Percentiles rank a stretch among this genome's conserved stretches.
Evolutionary conservation across 2,113 vertebrate genomes (phyloP).

Genomic region (Vicugna pacos): DNA sequence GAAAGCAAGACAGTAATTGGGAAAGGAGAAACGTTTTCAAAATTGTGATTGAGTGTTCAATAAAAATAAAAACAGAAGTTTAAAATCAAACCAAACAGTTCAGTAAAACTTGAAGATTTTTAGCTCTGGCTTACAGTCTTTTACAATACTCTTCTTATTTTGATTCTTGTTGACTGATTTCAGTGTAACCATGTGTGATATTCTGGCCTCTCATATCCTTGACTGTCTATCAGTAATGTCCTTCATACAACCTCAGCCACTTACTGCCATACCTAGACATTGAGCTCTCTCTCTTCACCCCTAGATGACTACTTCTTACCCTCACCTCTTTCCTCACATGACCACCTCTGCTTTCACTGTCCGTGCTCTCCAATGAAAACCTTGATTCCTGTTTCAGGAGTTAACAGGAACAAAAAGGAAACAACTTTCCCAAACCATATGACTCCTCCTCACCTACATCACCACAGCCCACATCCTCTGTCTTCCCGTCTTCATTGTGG

Average conservation of each 20-base stretch:
- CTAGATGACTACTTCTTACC: background rate
- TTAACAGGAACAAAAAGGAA: background rate
- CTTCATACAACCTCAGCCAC: background rate
- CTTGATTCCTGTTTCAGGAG: background rate
- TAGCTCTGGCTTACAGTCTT: background rate
- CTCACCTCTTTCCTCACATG: background rate
- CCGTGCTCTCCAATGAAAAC: background rate
- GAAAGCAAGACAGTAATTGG: background rate
- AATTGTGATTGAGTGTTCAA: background rate
- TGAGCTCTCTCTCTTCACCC: background rate
- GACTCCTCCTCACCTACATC: rapidly evolving
- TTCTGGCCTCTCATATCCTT: background rate
- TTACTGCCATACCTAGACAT: background rate
- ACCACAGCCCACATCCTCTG: background rate
- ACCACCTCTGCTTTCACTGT: background rate
- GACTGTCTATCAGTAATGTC: background rate
- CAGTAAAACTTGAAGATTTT: slow-evolving; percentile 34
- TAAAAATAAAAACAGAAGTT: slow-evolving; percentile 35
- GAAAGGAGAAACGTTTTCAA: background rate
- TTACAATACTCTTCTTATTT: background rate
- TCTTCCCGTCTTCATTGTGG: background rate
- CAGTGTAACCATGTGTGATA: background rate
- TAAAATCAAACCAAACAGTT: background rate
- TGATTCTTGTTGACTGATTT: background rate
- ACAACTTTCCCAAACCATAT: background rate